Percentiles rank a stretch among this genome's conserved stretches.
phyloP scores from a whole-genome alignment of 2,888 invertebrate genomes.

The Villa cingulata region DNA sequence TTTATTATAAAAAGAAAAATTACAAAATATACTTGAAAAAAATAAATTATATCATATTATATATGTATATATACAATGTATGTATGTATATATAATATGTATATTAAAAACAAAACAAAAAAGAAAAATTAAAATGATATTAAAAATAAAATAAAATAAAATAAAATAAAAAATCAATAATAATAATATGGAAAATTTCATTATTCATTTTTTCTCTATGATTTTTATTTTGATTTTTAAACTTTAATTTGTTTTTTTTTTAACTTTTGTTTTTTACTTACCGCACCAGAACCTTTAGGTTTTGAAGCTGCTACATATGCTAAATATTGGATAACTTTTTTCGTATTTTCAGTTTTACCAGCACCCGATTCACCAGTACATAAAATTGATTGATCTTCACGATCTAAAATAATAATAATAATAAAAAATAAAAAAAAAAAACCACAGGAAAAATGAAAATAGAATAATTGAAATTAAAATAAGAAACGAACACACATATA shows the following conservation, averaged over 20 bases:
- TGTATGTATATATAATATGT: no score
- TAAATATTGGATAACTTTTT: conserved; percentile 99
- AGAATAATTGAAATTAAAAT: not conserved
- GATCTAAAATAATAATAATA: conserved; percentile 57
- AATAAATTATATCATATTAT: no score
- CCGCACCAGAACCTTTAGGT: conserved; percentile 78
- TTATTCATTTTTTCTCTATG: no score
- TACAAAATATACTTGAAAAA: no score
- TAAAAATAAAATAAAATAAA: not conserved
- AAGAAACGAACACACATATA: not conserved
- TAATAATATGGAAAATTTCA: not conserved
- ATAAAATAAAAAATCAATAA: not conserved
- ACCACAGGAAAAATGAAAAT: no score
- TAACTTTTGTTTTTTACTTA: conserved; percentile 37
- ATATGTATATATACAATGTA: no score
- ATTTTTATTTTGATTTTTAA: no score
- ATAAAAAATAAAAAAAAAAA: conserved; percentile 13
- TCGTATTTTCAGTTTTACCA: conserved; percentile 99
- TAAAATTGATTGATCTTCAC: conserved; percentile 98
- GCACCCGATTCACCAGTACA: conserved; percentile 99
- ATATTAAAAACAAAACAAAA: no score
- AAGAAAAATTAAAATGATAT: not conserved
- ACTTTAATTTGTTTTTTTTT: no score
- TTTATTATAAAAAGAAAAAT: no score
- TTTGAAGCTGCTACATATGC: conserved; percentile 98